Evolutionary conservation across 1,140 invertebrate species (phyloP).

Genomic region (Drosophila kanapiae): DNA sequence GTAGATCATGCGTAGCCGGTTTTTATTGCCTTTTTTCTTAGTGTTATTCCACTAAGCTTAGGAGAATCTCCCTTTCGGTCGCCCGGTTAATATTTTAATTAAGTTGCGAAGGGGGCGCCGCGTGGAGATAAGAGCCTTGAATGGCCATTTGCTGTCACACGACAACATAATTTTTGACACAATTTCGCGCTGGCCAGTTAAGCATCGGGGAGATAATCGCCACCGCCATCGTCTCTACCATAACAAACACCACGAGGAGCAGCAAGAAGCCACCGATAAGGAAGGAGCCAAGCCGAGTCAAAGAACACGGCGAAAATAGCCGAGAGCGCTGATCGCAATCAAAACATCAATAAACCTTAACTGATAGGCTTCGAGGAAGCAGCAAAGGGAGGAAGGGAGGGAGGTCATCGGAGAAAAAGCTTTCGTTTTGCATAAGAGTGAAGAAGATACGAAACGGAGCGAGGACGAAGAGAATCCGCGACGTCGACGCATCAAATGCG

Average conservation of each 20-base stretch:
- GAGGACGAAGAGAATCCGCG: constrained; percentile 8
- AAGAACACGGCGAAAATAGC: constrained; percentile 52
- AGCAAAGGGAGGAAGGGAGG: neutral
- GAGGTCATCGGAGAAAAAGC: constrained; percentile 26
- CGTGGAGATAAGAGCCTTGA: constrained; percentile 41
- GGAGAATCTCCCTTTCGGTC: constrained; percentile 9
- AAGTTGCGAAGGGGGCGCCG: constrained; percentile 59
- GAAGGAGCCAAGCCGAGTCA: constrained; percentile 4
- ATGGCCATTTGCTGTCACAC: constrained; percentile 41
- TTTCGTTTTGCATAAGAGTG: constrained; percentile 44
- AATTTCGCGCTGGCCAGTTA: constrained; percentile 63
- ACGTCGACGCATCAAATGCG: constrained; percentile 70
- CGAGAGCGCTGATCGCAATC: constrained; percentile 79
- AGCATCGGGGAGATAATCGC: constrained; percentile 70
- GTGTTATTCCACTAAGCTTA: constrained; percentile 16
- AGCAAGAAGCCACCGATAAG: constrained; percentile 13
- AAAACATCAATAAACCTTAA: constrained; percentile 85
- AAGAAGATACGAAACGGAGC: neutral
- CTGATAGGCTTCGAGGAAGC: constrained; percentile 54
- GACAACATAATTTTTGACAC: constrained; percentile 83
- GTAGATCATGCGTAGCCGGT: constrained; percentile 80
- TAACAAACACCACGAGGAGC: constrained; percentile 67
- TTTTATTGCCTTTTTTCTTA: constrained; percentile 48
- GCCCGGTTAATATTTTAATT: constrained; percentile 69
- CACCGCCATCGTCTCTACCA: constrained; percentile 27